phyloP scores from a whole-genome alignment of 2,797 vertebrate species.

The Cheirogaleus major region DNA sequence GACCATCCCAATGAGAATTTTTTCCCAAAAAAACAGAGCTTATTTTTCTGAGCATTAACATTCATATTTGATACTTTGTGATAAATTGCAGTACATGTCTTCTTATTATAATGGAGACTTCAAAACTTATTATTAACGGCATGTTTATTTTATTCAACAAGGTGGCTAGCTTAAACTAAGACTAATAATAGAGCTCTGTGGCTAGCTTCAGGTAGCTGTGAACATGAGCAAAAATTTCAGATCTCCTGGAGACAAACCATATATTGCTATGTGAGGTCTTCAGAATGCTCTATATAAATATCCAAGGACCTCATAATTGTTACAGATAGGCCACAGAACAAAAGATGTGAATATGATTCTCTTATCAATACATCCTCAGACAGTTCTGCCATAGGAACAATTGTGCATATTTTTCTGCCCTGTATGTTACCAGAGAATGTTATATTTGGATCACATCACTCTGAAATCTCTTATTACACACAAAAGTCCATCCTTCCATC shows the following conservation, averaged over 20 bases:
- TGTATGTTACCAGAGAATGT: neutral
- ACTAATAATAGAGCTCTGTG: neutral
- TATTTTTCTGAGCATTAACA: neutral
- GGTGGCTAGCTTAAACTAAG: neutral
- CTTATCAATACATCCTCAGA: neutral
- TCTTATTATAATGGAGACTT: neutral
- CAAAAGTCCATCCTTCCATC: neutral
- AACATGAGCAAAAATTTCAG: neutral
- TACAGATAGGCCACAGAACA: neutral
- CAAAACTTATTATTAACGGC: neutral
- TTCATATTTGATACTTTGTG: neutral
- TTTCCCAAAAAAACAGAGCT: neutral
- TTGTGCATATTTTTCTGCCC: neutral
- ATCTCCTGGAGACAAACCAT: neutral
- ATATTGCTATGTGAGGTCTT: neutral
- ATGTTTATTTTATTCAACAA: slow-evolving; percentile 24
- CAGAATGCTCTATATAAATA: neutral
- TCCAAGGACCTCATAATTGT: neutral
- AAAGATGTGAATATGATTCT: neutral
- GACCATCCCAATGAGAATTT: neutral
- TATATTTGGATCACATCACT: neutral
- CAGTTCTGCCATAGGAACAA: neutral
- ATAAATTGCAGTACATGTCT: neutral
- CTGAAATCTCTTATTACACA: neutral
- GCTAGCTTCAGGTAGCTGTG: neutral